phyloP scores from a whole-genome alignment of 1,140 invertebrate species.

The Oreohelix idahoensis region DNA sequence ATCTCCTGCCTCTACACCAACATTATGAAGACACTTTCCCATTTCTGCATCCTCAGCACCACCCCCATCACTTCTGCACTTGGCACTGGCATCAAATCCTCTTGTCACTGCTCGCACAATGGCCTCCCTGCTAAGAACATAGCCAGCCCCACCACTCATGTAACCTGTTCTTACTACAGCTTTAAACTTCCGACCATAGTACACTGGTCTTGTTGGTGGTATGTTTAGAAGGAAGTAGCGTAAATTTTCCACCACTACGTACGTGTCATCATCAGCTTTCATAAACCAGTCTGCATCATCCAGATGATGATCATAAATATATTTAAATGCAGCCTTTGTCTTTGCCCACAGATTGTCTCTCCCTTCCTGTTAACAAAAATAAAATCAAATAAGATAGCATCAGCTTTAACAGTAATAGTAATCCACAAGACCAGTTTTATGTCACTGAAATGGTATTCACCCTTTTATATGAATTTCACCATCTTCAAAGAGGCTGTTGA shows the following conservation, averaged over 20 bases:
- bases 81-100: slow-evolving; percentile 77
- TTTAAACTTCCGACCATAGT: slow-evolving; percentile 72
- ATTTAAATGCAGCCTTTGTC: slow-evolving; percentile 82
- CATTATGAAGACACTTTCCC: slow-evolving; percentile 89
- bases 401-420: too few species aligned
- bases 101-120: slow-evolving; percentile 50
- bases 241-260: slow-evolving; percentile 76
- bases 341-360: slow-evolving; percentile 62
- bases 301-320: slow-evolving; percentile 71
- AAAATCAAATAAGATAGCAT: not conserved
- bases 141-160: slow-evolving; percentile 77
- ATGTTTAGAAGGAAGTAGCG: slow-evolving; percentile 60
- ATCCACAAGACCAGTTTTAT: too few species aligned
- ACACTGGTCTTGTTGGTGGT: slow-evolving; percentile 60
- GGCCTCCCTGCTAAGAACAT: slow-evolving; percentile 83
- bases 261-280: slow-evolving; percentile 81
- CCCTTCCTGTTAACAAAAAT: slow-evolving; percentile 60
- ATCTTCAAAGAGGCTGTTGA: too few species aligned
- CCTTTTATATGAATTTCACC: too few species aligned
- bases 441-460: too few species aligned
- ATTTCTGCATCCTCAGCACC: slow-evolving; percentile 95
- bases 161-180: slow-evolving; percentile 65
- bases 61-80: slow-evolving; percentile 77
- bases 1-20: slow-evolving; percentile 89
- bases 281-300: slow-evolving; percentile 70